Evolutionary conservation across 2,113 vertebrate genomes (phyloP).

Genomic region (Macquaria australasica): DNA sequence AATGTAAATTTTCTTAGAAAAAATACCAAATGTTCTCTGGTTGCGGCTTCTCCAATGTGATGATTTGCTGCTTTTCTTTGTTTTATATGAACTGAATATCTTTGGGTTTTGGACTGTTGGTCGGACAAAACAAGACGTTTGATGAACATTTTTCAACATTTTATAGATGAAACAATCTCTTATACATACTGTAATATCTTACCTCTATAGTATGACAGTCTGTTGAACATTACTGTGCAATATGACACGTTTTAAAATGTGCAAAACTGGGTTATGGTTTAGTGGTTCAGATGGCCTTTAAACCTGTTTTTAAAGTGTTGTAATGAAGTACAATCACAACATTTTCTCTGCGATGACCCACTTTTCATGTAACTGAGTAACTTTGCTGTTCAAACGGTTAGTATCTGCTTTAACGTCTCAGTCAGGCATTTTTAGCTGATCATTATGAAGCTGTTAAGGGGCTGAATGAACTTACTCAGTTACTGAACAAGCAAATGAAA

Average conservation of each 20-base stretch:
- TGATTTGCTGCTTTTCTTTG: no score
- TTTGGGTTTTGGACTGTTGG: neutral
- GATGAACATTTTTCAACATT: neutral
- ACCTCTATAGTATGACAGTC: neutral
- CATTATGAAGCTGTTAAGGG: neutral
- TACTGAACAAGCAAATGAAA: conserved; percentile 38
- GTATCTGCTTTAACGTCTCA: neutral
- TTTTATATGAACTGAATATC: neutral
- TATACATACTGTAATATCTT: neutral
- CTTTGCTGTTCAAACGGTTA: neutral
- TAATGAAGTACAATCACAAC: conserved; percentile 13
- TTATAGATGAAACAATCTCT: neutral
- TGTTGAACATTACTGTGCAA: neutral
- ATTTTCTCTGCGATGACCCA: conserved; percentile 21
- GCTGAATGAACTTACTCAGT: conserved; percentile 14
- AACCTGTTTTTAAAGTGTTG: neutral
- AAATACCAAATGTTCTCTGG: no score
- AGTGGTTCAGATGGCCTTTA: neutral
- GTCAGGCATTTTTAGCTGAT: neutral
- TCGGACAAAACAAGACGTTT: neutral
- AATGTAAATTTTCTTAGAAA: no score
- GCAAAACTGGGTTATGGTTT: no score
- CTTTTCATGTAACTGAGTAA: conserved; percentile 2
- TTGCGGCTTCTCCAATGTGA: no score
- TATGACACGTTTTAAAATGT: no score